A percentile compares a stretch with the other conserved stretches of the same genome.
These are phyloP conservation scores for Salpingus planirostris DNA, from an alignment of 2,888 invertebrate genomes.

Conservation along the genomic window DNA sequence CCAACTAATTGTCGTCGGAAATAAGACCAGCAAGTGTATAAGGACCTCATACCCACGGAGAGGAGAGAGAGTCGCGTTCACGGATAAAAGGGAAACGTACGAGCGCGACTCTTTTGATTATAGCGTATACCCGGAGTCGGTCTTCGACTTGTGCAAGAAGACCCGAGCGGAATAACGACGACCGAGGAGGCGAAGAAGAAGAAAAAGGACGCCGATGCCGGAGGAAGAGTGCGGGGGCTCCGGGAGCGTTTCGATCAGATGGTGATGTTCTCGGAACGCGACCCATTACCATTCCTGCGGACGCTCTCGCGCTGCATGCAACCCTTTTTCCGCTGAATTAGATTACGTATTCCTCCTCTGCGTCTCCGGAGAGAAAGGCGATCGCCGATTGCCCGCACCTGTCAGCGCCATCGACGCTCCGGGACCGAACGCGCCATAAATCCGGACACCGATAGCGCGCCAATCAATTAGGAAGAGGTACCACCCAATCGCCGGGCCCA, in stretches of 20 bases:
- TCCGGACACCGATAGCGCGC: too few species aligned
- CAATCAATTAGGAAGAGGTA: too few species aligned
- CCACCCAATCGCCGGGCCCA: too few species aligned
- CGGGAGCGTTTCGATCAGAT: neutral
- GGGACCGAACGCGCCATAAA: too few species aligned
- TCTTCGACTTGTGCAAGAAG: too few species aligned
- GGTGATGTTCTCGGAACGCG: slow-evolving; percentile 4
- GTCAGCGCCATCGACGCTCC: slow-evolving; percentile 11
- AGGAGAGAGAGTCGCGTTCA: slow-evolving; percentile 6
- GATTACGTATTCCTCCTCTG: slow-evolving; percentile 14
- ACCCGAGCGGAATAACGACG: too few species aligned
- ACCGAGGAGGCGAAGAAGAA: slow-evolving; percentile 1
- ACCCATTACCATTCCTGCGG: slow-evolving; percentile 10
- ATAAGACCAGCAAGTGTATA: too few species aligned
- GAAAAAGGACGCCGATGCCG: neutral
- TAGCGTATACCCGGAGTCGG: too few species aligned
- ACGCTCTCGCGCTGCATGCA: slow-evolving; percentile 19
- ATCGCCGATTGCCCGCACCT: slow-evolving; percentile 18
- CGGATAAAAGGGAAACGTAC: slow-evolving; percentile 10
- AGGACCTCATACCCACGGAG: too few species aligned
- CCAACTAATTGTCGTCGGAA: too few species aligned
- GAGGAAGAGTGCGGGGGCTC: too few species aligned
- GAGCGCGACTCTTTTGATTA: slow-evolving; percentile 7
- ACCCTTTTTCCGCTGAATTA: slow-evolving; percentile 21
- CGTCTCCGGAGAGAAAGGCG: too few species aligned